Percentiles rank a stretch among this genome's conserved stretches.
phyloP scores from a whole-genome alignment of 2,888 invertebrate species.

The Leptogaster cylindrica region DNA sequence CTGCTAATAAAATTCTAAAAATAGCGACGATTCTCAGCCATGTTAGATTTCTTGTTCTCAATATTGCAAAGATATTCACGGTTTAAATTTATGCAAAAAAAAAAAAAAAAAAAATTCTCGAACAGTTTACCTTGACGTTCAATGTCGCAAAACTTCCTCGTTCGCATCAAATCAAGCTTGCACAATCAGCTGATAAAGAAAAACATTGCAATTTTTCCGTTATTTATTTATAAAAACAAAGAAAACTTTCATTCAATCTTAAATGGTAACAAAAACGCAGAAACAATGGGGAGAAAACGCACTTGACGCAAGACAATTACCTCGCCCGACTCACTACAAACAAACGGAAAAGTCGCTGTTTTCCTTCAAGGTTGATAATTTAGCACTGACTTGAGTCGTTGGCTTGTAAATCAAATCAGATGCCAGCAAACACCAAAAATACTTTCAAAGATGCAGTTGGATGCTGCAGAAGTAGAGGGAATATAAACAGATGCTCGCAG shows the following conservation, averaged over 20 bases:
- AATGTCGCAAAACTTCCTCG: background rate
- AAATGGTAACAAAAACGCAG: background rate
- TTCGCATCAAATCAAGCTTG: background rate
- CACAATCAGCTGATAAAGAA: background rate
- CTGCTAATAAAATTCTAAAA: too few species aligned
- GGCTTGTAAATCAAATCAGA: conserved; percentile 29
- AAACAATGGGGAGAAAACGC: background rate
- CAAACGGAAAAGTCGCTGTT: background rate
- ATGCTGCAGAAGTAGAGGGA: too few species aligned
- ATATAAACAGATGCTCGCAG: background rate
- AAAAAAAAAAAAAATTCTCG: background rate
- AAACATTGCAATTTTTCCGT: background rate
- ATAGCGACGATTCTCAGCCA: too few species aligned
- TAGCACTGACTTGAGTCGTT: conserved; percentile 22
- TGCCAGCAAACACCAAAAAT: background rate
- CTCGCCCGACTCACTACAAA: background rate
- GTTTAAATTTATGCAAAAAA: background rate
- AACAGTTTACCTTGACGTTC: background rate
- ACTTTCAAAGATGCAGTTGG: conserved; percentile 3
- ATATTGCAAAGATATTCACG: background rate
- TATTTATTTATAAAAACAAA: background rate
- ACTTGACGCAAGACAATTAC: too few species aligned
- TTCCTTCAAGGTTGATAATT: conserved; percentile 28
- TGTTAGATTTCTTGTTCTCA: too few species aligned
- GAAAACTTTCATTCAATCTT: background rate